A percentile compares a stretch with the other conserved stretches of the same genome.
Evolutionary conservation across 2,888 invertebrate genomes (phyloP).

Genomic region (Drosophila picticornis): DNA sequence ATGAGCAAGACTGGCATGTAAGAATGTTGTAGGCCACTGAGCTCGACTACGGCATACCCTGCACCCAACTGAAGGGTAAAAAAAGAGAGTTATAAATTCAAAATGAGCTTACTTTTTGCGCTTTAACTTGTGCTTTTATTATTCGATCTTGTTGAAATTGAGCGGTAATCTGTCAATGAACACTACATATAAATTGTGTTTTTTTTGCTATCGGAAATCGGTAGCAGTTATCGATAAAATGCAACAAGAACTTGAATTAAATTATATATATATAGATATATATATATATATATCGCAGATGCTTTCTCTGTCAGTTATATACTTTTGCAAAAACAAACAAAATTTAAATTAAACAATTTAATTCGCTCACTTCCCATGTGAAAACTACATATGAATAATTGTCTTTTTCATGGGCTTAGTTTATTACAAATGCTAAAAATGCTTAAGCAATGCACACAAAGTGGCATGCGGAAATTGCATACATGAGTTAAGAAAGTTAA

Average conservation of each 20-base stretch:
- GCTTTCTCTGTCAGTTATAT: not conserved
- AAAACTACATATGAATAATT: not conserved
- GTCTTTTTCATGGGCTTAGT: not conserved
- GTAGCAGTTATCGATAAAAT: not conserved
- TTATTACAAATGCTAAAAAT: not conserved
- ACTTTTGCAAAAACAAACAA: not conserved
- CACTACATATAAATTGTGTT: accelerated
- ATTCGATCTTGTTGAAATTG: not conserved
- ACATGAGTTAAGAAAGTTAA: slow-evolving; percentile 56
- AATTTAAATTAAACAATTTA: not conserved
- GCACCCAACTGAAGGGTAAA: no score
- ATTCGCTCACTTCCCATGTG: not conserved
- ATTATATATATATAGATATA: not conserved
- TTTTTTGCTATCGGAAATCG: not conserved
- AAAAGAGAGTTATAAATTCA: not conserved
- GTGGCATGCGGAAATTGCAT: slow-evolving; percentile 51
- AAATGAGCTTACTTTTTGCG: not conserved
- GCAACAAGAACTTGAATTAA: not conserved
- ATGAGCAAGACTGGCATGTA: not conserved
- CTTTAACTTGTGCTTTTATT: accelerated
- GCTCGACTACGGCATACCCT: not conserved
- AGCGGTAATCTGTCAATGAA: not conserved
- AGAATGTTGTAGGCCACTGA: not conserved
- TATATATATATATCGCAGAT: not conserved
- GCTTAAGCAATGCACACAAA: not conserved